phyloP scores from a whole-genome alignment of 1,140 invertebrate genomes.

The Littorina saxatilis region DNA sequence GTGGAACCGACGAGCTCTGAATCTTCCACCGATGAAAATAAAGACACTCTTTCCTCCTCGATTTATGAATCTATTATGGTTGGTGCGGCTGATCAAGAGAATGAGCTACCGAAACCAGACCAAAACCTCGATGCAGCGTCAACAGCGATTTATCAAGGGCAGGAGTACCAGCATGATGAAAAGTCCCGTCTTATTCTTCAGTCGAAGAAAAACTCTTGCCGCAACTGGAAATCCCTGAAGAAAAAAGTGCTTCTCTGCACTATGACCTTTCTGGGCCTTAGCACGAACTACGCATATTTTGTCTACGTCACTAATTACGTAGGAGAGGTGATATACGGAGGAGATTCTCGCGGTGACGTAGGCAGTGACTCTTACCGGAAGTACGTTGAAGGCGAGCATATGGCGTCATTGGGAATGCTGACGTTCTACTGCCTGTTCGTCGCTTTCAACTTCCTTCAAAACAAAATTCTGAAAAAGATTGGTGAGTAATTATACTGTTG shows the following conservation, averaged over 20 bases:
- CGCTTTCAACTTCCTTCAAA: slow-evolving; percentile 21
- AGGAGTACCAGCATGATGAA: too few species aligned
- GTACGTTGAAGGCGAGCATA: slow-evolving; percentile 24
- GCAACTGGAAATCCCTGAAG: neutral
- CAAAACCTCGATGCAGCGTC: too few species aligned
- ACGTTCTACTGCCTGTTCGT: slow-evolving; percentile 28
- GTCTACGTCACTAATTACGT: slow-evolving; percentile 31
- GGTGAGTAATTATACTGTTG: neutral
- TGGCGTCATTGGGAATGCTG: slow-evolving; percentile 26
- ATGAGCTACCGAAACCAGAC: too few species aligned
- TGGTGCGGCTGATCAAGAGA: too few species aligned
- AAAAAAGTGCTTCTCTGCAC: neutral
- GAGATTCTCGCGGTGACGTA: neutral
- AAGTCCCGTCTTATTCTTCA: neutral
- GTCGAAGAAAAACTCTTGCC: neutral
- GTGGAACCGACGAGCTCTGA: too few species aligned
- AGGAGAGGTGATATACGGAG: slow-evolving; percentile 22
- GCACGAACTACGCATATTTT: slow-evolving; percentile 29
- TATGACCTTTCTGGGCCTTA: slow-evolving; percentile 17
- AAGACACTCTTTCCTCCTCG: too few species aligned
- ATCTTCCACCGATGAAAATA: too few species aligned
- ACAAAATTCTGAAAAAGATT: slow-evolving; percentile 13
- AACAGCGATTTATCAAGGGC: too few species aligned
- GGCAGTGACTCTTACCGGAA: neutral
- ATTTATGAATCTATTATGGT: too few species aligned